Percentiles rank a stretch among this genome's conserved stretches.
These are phyloP conservation scores for Mylabris phalerata DNA, from an alignment of 1,140 invertebrate genomes.

Conservation along the genomic window DNA sequence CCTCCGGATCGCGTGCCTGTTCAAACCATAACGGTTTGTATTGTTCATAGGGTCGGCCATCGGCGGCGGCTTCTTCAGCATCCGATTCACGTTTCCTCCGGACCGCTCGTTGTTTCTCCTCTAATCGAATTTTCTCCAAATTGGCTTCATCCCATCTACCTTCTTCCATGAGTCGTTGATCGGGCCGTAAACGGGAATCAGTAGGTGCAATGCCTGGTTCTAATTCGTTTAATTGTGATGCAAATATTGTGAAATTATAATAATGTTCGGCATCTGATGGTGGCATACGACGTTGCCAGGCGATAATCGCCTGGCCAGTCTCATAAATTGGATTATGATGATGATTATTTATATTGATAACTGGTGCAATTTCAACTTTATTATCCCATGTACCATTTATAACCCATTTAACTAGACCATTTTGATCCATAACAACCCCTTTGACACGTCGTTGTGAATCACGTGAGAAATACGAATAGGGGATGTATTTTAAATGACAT, in stretches of 20 bases:
- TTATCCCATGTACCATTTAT: conserved; percentile 76
- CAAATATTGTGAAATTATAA: conserved; percentile 92
- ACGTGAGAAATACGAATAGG: conserved; percentile 96
- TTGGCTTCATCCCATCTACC: conserved; percentile 96
- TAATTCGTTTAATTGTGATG: conserved; percentile 92
- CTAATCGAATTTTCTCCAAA: conserved; percentile 75
- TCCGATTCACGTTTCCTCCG: conserved; percentile 69
- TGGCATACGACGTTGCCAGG: conserved; percentile 79
- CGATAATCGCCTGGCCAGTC: conserved; percentile 72
- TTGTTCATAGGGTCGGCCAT: conserved; percentile 65
- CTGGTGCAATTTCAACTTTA: conserved; percentile 88
- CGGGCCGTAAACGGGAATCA: conserved; percentile 73
- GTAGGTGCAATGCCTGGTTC: conserved; percentile 92
- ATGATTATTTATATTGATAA: conserved; percentile 65
- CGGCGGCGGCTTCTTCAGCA: conserved; percentile 67
- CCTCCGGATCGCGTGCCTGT: conserved; percentile 70
- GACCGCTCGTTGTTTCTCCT: conserved; percentile 87
- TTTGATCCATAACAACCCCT: conserved; percentile 62
- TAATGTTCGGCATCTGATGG: conserved; percentile 64
- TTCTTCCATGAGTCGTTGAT: conserved; percentile 80
- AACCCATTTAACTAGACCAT: conserved; percentile 52
- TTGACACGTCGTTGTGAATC: conserved; percentile 88
- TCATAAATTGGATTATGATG: conserved; percentile 83
- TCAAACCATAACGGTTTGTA: conserved; percentile 90
- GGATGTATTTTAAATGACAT: conserved; percentile 92